Conservation (phyloP, 1,140 invertebrate genomes). For the Anastrepha obliqua region DNA sequence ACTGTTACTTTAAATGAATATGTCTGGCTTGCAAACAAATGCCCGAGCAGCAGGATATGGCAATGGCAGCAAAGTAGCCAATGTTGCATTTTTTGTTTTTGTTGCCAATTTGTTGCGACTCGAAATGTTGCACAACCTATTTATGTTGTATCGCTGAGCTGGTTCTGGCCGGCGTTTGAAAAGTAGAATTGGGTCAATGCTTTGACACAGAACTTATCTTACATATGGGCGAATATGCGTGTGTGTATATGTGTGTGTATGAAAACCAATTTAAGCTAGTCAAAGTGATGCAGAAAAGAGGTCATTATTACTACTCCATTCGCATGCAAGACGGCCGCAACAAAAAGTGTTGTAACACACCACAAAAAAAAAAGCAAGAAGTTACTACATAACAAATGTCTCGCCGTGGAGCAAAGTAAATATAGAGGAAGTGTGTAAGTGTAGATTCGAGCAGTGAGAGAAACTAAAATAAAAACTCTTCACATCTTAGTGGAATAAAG, state of each 20-base stretch:
- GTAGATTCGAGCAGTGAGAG: background rate
- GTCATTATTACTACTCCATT: background rate
- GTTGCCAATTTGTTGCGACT: too few relatives aligned
- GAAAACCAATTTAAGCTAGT: background rate
- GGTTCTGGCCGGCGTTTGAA: background rate
- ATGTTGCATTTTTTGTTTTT: background rate
- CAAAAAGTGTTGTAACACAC: background rate
- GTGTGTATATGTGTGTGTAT: background rate
- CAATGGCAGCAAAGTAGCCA: background rate
- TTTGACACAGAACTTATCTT: background rate
- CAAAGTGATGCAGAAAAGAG: conserved; percentile 15
- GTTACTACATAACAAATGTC: background rate
- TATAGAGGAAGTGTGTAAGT: background rate
- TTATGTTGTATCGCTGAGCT: background rate
- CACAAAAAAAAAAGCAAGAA: background rate
- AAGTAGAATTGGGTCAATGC: conserved; percentile 34
- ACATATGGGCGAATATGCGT: background rate
- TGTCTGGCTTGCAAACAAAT: background rate
- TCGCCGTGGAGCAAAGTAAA: background rate
- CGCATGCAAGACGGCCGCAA: background rate
- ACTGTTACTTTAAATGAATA: background rate
- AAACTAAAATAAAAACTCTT: too few relatives aligned
- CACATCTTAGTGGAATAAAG: too few relatives aligned
- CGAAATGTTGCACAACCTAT: conserved; percentile 20
- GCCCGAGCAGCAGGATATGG: background rate